Evolutionary conservation across 2,888 invertebrate genomes (phyloP), one percentile per base, ranked within the genome.

Genomic region (Galerucella nymphaeae): DNA sequence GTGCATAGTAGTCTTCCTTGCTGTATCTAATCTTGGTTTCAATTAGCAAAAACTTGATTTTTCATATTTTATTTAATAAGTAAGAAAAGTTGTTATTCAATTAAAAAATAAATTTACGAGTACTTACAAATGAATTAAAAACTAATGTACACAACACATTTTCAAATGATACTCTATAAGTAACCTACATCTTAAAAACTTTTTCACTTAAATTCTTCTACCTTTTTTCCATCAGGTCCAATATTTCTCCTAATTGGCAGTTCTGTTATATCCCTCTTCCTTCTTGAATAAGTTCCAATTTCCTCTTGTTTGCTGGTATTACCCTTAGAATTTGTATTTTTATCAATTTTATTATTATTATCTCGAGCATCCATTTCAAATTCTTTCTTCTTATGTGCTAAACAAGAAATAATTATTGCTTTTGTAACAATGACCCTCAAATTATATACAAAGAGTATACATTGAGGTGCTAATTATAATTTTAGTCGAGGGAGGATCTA

Each of bases 161-260:
- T 38, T 38, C 1, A 38, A 38, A 38, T 38, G 9, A 38, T 38
- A 30, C 30, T 30, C 5, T 30, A 30, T 23, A 30, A 30, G 6
- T 6, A 30, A 6, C 30, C 30, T 30, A 38, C 30, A 38, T 38
- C 8, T 38, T n/a, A n/a, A 16, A 41, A 16, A 20, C 16, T 16
- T 23, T 1, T 23, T 61, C 18, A 71, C 61, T 71, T 66, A 66
- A 79, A 80, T 68, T 78, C 77, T 58, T 77, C 75, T 23, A 76
- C 73, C 57, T 72, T 55, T 18, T 72, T 67, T 4, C 80, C 80
- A 73, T 80, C 80, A 13, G 75, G 66, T 16, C 79, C 79, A 23
- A 71, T 64, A 67, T 76, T 75, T 8, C 14, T 73, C 62, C 79
- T 75, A 16, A 42, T 14, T 14, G 80, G 80, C 4, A 41, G 59